Evolutionary conservation across 1,140 invertebrate genomes (phyloP).

Genomic region (Tribolium madens): DNA sequence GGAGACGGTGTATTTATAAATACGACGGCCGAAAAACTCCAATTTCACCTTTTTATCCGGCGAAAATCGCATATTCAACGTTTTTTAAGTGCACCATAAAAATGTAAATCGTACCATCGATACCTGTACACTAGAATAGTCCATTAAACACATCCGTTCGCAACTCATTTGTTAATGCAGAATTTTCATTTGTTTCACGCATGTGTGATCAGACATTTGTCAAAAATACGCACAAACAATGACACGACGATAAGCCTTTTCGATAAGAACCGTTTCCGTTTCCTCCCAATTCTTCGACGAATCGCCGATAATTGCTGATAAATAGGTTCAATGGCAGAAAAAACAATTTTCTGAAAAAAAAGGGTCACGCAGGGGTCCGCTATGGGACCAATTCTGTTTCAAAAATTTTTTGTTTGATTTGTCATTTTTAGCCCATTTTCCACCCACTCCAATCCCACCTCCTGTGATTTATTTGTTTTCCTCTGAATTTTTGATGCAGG

Average conservation of each 20-base stretch:
- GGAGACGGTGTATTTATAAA: conserved; percentile 26
- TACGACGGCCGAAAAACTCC: not conserved
- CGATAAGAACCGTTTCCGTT: conserved; percentile 58
- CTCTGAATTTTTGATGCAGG: conserved; percentile 2
- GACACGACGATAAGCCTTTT: conserved; percentile 52
- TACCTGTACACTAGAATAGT: conserved; percentile 57
- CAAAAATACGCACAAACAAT: conserved; percentile 57
- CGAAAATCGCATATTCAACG: conserved; percentile 35
- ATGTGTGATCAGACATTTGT: conserved; percentile 60
- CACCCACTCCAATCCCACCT: too few relatives aligned
- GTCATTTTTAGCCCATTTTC: not conserved
- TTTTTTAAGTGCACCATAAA: conserved; percentile 41
- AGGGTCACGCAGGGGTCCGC: too few relatives aligned
- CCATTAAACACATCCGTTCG: conserved; percentile 62
- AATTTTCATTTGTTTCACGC: conserved; percentile 62
- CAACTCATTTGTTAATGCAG: conserved; percentile 62
- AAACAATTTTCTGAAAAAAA: not conserved
- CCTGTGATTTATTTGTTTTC: not conserved
- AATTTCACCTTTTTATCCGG: conserved; percentile 15
- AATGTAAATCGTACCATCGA: conserved; percentile 53
- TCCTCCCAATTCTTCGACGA: conserved; percentile 57
- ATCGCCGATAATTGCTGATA: conserved; percentile 55
- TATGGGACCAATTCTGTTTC: not conserved
- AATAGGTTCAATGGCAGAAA: conserved; percentile 59
- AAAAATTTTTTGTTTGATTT: not conserved